These are phyloP conservation scores for Fulica atra DNA, from an alignment of 2,113 vertebrate genomes.

Conservation along the genomic window DNA sequence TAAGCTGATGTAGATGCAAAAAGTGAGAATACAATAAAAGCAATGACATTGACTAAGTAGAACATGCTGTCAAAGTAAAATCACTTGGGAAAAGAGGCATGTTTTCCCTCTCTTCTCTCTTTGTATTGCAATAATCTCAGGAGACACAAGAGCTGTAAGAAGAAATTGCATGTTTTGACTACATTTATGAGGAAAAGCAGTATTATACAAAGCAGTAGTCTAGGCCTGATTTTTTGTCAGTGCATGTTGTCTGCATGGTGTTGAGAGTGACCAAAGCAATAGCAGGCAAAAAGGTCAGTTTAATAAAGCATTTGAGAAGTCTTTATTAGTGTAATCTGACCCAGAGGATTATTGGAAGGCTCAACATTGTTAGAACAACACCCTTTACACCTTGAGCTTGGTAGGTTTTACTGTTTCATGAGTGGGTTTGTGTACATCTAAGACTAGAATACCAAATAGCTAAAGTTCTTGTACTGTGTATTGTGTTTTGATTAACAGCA, in stretches of 20 bases:
- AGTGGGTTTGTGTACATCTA: not conserved
- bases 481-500: not conserved
- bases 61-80: constrained; percentile 1
- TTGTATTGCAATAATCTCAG: not conserved
- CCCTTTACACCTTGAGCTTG: not conserved
- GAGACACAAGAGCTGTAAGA: not conserved
- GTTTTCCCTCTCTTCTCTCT: not conserved
- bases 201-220: not conserved
- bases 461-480: accelerated
- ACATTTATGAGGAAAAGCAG: not conserved
- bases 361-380: not conserved
- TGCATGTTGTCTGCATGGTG: not conserved
- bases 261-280: not conserved
- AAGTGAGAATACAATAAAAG: not conserved
- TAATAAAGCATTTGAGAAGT: not conserved
- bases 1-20: not conserved
- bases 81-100: not conserved
- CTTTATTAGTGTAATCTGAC: not conserved
- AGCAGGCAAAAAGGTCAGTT: not conserved
- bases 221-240: not conserved
- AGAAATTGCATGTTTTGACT: not conserved
- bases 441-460: not conserved
- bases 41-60: not conserved
- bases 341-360: not conserved
- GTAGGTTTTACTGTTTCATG: not conserved